Evolutionary conservation across 2,888 invertebrate species (phyloP), one percentile per base, ranked within the genome.

Genomic region (Phalangium opilio): DNA sequence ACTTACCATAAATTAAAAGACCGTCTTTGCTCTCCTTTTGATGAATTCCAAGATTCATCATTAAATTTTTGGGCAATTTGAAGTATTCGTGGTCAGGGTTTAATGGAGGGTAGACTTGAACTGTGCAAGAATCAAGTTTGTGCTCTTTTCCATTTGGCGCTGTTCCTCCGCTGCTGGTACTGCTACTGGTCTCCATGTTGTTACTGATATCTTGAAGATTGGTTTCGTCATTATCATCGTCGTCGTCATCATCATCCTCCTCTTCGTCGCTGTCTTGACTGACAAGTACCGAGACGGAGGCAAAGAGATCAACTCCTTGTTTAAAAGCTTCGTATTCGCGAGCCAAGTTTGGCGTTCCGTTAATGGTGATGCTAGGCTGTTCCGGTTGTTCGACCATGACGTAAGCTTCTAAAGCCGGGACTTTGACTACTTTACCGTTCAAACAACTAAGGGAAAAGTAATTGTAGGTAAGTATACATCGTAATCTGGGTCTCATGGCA

Each of bases 51-150:
- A 81, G 75, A 58, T 78, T 74, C 56, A 76, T 74, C 54, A 89
- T 75, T 66, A 81, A 74, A 49, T 76, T 76, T 52, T 77, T 79
- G 1, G 86, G 84, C 51, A 87, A 75, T 20, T 78, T 73, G 54
- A 90, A 73, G 57, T 83, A 84, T 67, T 96, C 96, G 67, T 91
- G 87, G 69, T 93, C 91, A 7, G 91, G 87, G 72, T 93, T 89
- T 57, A 96, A 71, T 7, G 89, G 86, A 32, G 95, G 95, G 67
- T 90, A 87, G 50, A 95, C 90, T 40, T 85, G 82, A 48, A 96
- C 81, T 51, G 83, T 83, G 69, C 96, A 96, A 45, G 87, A 85
- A 67, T 95, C 93, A 59, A 95, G 67, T 64, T 81, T 79, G 64
- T 81, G 78, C 8, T 27, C 27, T 27, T 27, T 27, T 27, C 27